Percentiles rank a stretch among this genome's conserved stretches.
Conservation (phyloP, 2,797 vertebrate genomes). For the Brachymystax lenok region DNA sequence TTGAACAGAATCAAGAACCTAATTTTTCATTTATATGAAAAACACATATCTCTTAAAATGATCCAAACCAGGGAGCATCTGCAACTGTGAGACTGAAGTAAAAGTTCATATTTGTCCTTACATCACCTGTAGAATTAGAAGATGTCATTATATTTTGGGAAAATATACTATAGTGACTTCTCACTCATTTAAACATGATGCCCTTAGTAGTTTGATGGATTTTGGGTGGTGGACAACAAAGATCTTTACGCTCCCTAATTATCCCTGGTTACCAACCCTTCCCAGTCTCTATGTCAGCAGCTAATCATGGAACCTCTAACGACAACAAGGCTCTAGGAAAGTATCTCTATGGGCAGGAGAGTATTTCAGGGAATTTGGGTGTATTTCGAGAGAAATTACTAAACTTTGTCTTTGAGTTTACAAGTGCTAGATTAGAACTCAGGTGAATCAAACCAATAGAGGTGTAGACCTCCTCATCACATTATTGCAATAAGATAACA, state of each 20-base stretch:
- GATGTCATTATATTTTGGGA: no score
- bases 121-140: no score
- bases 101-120: no score
- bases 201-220: not conserved
- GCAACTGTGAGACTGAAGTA: no score
- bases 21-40: not conserved
- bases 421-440: not conserved
- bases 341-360: not conserved
- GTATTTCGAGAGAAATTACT: not conserved
- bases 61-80: no score
- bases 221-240: constrained; percentile 33
- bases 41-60: not conserved
- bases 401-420: no score
- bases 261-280: constrained; percentile 43
- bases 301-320: constrained; percentile 35
- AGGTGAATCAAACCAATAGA: not conserved
- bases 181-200: no score
- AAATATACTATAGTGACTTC: no score
- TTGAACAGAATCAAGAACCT: not conserved
- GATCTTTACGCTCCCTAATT: constrained; percentile 41
- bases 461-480: not conserved
- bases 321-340: constrained; percentile 5
- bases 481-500: not conserved
- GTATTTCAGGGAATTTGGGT: not conserved
- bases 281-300: constrained; percentile 32